A percentile compares a stretch with the other conserved stretches of the same genome.
Conservation (phyloP, 2,797 vertebrate species). For the Cuculus canorus region DNA sequence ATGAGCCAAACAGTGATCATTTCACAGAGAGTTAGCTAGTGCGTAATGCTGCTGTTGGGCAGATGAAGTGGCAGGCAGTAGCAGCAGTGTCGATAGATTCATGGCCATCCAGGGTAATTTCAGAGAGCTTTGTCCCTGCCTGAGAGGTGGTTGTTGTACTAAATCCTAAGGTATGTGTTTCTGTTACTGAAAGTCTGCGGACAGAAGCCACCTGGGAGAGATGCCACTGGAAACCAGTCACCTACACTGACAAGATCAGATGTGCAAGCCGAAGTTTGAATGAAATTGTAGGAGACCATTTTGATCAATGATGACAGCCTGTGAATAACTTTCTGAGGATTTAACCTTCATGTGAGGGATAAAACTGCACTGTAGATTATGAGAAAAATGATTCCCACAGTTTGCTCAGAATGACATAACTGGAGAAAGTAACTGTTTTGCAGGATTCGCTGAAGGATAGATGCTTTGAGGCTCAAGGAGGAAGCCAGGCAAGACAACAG, state of each 20-base stretch:
- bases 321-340: background rate
- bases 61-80: background rate
- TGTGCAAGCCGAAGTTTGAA: background rate
- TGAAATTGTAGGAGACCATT: background rate
- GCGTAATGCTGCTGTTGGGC: background rate
- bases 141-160: background rate
- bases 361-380: background rate
- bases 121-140: background rate
- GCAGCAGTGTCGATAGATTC: background rate
- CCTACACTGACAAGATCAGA: background rate
- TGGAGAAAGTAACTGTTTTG: background rate
- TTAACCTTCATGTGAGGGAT: background rate
- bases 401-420: background rate
- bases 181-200: background rate
- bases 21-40: background rate
- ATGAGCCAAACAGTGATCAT: background rate
- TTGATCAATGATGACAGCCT: background rate
- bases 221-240: background rate
- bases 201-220: background rate
- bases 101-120: background rate
- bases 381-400: background rate
- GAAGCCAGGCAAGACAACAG: background rate
- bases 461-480: background rate
- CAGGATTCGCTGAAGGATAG: background rate
- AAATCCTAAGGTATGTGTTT: background rate